Evolutionary conservation across 2,113 vertebrate species (phyloP).

Genomic region (Neolamprologus kungweensis): DNA sequence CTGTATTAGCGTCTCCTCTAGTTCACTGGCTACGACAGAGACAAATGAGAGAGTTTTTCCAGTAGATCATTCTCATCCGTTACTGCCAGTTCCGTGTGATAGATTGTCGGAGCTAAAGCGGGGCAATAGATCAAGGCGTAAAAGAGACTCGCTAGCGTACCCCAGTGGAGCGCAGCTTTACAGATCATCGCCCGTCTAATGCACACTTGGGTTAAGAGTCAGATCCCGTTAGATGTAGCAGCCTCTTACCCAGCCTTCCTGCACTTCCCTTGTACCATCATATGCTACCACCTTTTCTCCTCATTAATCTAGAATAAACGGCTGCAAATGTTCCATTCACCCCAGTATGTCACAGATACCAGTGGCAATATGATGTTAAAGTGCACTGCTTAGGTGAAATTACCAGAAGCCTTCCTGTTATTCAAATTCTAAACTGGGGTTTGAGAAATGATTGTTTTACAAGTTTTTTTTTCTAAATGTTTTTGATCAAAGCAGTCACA

Average conservation of each 20-base stretch:
- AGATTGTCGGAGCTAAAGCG: slow-evolving; percentile 70
- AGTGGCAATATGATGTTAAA: neutral
- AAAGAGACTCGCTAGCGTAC: slow-evolving; percentile 72
- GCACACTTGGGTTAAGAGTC: slow-evolving; percentile 72
- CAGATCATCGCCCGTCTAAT: slow-evolving; percentile 76
- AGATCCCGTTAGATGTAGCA: slow-evolving; percentile 59
- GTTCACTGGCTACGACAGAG: slow-evolving; percentile 79
- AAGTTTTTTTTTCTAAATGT: neutral
- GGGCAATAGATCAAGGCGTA: slow-evolving; percentile 77
- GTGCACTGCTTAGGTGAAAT: neutral
- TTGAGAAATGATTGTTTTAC: neutral
- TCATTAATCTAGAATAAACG: slow-evolving; percentile 58
- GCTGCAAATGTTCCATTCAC: slow-evolving; percentile 27
- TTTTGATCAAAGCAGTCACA: neutral
- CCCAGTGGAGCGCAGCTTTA: slow-evolving; percentile 65
- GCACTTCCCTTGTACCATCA: neutral
- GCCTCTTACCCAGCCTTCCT: neutral
- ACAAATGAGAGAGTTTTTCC: slow-evolving; percentile 82
- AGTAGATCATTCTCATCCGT: slow-evolving; percentile 79
- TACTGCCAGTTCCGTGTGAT: slow-evolving; percentile 80
- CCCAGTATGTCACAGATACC: neutral
- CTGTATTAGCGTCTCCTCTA: slow-evolving; percentile 78
- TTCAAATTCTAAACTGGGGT: neutral
- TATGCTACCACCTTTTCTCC: neutral
- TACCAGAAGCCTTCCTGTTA: neutral